Percentiles rank a stretch among this genome's conserved stretches.
Evolutionary conservation across 2,797 vertebrate species (phyloP).

Genomic region (Myotis planiceps): DNA sequence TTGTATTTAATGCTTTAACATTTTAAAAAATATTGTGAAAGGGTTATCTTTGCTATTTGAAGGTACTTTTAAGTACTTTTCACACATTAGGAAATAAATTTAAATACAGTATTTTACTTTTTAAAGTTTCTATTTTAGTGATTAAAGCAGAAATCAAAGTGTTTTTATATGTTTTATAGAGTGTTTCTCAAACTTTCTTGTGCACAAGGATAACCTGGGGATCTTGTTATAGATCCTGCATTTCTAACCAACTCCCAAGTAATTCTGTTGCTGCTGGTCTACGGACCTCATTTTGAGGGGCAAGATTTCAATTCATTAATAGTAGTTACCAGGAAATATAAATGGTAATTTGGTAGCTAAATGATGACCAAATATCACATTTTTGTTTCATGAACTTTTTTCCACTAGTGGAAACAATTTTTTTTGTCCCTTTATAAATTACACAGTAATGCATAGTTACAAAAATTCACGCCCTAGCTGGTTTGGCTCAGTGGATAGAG

Average conservation of each 20-base stretch:
- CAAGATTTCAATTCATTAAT: not conserved
- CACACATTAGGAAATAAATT: not conserved
- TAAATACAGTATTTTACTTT: slow-evolving; percentile 29
- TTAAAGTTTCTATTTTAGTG: not conserved
- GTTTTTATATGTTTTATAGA: not conserved
- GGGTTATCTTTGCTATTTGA: not conserved
- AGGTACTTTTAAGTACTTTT: slow-evolving; percentile 8
- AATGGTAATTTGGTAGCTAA: not conserved
- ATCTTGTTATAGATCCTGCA: not conserved
- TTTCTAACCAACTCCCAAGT: not conserved
- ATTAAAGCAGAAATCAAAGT: not conserved
- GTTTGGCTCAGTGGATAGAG: no score
- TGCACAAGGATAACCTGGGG: not conserved
- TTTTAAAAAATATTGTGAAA: not conserved
- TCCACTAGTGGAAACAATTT: not conserved
- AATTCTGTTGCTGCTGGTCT: not conserved
- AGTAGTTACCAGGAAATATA: not conserved
- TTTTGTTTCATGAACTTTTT: not conserved
- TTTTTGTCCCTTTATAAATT: not conserved
- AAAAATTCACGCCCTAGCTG: not conserved
- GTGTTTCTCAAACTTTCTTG: not conserved
- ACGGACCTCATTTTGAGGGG: not conserved
- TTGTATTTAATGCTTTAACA: not conserved
- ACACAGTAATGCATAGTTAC: not conserved
- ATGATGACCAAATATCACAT: not conserved